Base-by-base conservation (phyloP, 2,888 invertebrate genomes). In the Andricus curvator region DNA sequence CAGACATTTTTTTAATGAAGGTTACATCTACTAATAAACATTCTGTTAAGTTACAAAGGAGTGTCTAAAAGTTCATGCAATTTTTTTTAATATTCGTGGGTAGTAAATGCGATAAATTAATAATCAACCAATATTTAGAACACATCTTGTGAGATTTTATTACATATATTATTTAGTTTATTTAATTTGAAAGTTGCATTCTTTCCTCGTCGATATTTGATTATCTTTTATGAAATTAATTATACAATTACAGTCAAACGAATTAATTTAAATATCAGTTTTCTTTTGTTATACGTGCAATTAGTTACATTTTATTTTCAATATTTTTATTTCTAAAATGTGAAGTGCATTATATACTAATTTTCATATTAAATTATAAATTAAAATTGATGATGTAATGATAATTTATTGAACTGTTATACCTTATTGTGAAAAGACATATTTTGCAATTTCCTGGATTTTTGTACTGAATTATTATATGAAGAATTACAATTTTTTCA, bases 171-270 rank as follows among this genome's bases (percentile, higher is more conserved):
- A n/a, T 56, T 56, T 56, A n/a, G 1, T 56, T n/a, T n/a, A n/a
- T 56, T n/a, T n/a, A n/a, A 56, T 56, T n/a, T n/a, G 9, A 9
- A n/a, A 56, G 56, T 11, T 56, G 56, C 6, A 29, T 29, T 33
- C 17, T 41, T 70, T 48, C 9, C 29, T 48, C 29, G 29, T 70
- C 17, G 17, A 29, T 25, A 48, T 51, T 15, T 17, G 1, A 25
- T 20, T 70, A 56, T 70, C 44, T 70, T 51, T 70, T 20, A 41
- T 22, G n/a, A 70, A 70, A 51, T 48, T 29, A 48, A 51, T 29
- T 51, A 48, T 70, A 29, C 5, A 29, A 29, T 48, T 48, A 17
- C 8, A 29, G 17, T 51, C 1, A 29, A 48, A 51, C 17, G 15
- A 25, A 20, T 70, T 68, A 22, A 5, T 17, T 29, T 29, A 11